Percentiles rank a stretch among this genome's conserved stretches.
Evolutionary conservation across 2,797 vertebrate species (phyloP).

Genomic region (Urophycis tenuis): DNA sequence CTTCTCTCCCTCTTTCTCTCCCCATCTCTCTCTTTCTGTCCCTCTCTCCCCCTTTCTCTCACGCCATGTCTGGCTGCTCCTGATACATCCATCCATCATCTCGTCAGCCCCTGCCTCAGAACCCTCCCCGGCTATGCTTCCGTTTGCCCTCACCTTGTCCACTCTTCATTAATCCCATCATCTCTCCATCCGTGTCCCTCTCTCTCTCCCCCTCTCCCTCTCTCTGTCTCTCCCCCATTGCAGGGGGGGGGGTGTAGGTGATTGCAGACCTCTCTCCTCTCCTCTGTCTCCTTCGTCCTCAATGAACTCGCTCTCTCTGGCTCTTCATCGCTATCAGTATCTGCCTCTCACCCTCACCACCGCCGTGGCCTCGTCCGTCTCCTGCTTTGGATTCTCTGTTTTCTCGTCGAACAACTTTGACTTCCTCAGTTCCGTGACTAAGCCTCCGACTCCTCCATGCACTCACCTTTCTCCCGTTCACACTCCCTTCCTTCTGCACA

Average conservation of each 20-base stretch:
- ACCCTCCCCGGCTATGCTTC: slow-evolving; percentile 12
- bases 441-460: slow-evolving; percentile 51
- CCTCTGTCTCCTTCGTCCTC: slow-evolving; percentile 26
- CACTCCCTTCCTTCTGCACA: slow-evolving; percentile 26
- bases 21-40: background rate
- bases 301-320: slow-evolving; percentile 51
- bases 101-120: slow-evolving; percentile 24
- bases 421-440: slow-evolving; percentile 41
- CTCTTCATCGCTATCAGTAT: slow-evolving; percentile 35
- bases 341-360: background rate
- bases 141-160: slow-evolving; percentile 31
- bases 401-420: slow-evolving; percentile 61
- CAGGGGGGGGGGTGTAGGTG: background rate
- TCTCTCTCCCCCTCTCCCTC: slow-evolving; percentile 18
- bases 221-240: slow-evolving; percentile 39
- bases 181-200: slow-evolving; percentile 7
- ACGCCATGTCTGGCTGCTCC: slow-evolving; percentile 1
- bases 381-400: slow-evolving; percentile 54
- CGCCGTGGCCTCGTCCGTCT: background rate
- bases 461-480: slow-evolving; percentile 33
- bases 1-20: background rate
- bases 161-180: slow-evolving; percentile 27
- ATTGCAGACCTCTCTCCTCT: background rate
- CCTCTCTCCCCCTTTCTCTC: background rate
- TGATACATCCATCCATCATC: slow-evolving; percentile 50